Conservation (phyloP, 2,888 invertebrate genomes). For the Pecten maximus region DNA sequence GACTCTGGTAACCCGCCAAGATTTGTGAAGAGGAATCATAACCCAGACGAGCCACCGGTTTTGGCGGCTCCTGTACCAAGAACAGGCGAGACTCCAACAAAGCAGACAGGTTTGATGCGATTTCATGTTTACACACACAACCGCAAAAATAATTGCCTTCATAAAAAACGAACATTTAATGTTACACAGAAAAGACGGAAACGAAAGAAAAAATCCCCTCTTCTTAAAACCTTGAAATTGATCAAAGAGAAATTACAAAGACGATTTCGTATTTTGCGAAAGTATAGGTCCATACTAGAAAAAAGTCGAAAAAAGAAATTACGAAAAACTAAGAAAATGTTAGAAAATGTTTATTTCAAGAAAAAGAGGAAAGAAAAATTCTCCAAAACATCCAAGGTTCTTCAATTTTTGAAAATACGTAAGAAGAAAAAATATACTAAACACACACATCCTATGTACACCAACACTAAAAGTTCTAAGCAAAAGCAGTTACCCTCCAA, state of each 20-base stretch:
- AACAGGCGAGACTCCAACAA: neutral
- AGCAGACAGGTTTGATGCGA: neutral
- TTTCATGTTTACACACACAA: constrained; percentile 8
- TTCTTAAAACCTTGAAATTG: neutral
- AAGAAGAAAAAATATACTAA: neutral
- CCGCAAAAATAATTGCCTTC: neutral
- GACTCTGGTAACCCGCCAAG: constrained; percentile 17
- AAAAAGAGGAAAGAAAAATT: neutral
- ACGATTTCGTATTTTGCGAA: neutral
- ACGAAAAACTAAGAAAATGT: neutral
- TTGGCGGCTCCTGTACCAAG: neutral
- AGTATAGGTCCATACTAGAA: neutral
- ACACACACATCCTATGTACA: neutral
- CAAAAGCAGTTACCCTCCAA: neutral
- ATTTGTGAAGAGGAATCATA: neutral
- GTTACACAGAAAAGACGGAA: neutral
- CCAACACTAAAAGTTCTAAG: neutral
- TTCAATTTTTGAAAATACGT: neutral
- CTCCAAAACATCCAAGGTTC: neutral
- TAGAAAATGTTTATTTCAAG: neutral
- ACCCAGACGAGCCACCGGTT: neutral
- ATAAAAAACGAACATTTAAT: constrained; percentile 10
- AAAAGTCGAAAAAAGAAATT: neutral
- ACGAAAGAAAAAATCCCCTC: neutral
- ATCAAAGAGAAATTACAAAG: neutral